These are phyloP conservation scores for Eumaeus atala DNA, from an alignment of 1,140 invertebrate genomes.

Conservation along the genomic window DNA sequence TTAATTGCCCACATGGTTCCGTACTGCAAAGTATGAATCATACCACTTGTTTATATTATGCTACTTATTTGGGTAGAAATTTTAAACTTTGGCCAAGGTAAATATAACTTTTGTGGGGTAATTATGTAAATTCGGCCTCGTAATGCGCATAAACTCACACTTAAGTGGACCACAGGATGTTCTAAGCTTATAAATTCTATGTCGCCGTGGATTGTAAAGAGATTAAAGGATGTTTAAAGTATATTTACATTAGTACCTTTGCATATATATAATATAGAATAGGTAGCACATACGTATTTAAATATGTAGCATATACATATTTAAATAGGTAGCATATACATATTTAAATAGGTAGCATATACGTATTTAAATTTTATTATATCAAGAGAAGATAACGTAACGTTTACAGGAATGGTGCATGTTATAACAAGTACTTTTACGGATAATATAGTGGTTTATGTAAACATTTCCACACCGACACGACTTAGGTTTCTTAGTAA, in stretches of 20 bases:
- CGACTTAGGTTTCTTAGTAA: too few species aligned
- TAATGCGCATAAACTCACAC: conserved; percentile 39
- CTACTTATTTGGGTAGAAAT: conserved; percentile 27
- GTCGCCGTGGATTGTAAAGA: conserved; percentile 20
- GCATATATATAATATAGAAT: not conserved
- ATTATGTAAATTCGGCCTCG: conserved; percentile 41
- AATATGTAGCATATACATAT: too few species aligned
- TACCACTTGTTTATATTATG: conserved; percentile 24
- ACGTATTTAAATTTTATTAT: too few species aligned
- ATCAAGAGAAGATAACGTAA: too few species aligned
- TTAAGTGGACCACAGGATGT: conserved; percentile 35
- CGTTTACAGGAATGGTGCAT: too few species aligned
- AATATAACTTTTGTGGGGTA: conserved; percentile 32
- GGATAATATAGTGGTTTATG: too few species aligned
- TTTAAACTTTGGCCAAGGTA: conserved; percentile 29
- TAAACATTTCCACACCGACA: too few species aligned
- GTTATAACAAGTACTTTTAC: too few species aligned
- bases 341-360: too few species aligned
- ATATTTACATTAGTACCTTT: too few species aligned
- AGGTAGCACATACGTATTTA: too few species aligned
- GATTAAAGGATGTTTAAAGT: conserved; percentile 7
- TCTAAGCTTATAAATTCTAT: conserved; percentile 31
- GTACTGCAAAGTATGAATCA: conserved; percentile 26
- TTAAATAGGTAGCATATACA: too few species aligned
- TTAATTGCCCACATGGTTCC: not conserved